These are phyloP conservation scores for Salvelinus namaycush DNA, from an alignment of 2,113 vertebrate species.

Conservation along the genomic window DNA sequence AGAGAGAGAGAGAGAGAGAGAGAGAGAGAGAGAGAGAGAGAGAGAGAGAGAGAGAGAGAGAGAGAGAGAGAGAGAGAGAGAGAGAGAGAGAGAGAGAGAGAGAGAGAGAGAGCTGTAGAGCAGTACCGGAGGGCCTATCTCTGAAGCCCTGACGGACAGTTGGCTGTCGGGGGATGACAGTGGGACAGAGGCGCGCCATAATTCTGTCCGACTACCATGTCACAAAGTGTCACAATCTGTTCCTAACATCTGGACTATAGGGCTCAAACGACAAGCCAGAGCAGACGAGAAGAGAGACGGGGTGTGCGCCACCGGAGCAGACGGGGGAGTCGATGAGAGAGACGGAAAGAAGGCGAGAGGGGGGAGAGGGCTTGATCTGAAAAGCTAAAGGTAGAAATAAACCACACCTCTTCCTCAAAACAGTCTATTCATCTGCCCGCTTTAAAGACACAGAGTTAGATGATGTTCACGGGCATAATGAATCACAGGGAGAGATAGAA, in stretches of 20 bases:
- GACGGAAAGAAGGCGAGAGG: conserved; percentile 28
- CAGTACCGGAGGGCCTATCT: conserved; percentile 45
- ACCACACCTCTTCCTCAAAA: conserved; percentile 79
- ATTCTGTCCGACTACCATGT: conserved; percentile 90
- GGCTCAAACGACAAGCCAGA: conserved; percentile 15
- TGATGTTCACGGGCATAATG: background rate
- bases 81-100: too few relatives aligned
- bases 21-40: too few relatives aligned
- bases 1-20: too few relatives aligned
- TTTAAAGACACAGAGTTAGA: conserved; percentile 70
- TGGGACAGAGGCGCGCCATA: conserved; percentile 85
- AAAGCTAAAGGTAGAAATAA: conserved; percentile 84
- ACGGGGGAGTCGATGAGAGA: conserved; percentile 19
- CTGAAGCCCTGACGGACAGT: conserved; percentile 79
- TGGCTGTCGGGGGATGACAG: conserved; percentile 83
- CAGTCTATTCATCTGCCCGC: conserved; percentile 79
- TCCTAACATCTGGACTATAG: conserved; percentile 79
- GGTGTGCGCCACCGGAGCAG: conserved; percentile 10
- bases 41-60: too few relatives aligned
- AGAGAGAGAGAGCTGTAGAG: too few relatives aligned
- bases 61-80: too few relatives aligned
- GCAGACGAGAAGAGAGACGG: too few relatives aligned
- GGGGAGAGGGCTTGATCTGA: conserved; percentile 83
- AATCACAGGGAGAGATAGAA: background rate
- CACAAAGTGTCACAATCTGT: conserved; percentile 93